These are phyloP conservation scores for Papilio aristodemus DNA, from an alignment of 1,140 invertebrate species.

Conservation along the genomic window DNA sequence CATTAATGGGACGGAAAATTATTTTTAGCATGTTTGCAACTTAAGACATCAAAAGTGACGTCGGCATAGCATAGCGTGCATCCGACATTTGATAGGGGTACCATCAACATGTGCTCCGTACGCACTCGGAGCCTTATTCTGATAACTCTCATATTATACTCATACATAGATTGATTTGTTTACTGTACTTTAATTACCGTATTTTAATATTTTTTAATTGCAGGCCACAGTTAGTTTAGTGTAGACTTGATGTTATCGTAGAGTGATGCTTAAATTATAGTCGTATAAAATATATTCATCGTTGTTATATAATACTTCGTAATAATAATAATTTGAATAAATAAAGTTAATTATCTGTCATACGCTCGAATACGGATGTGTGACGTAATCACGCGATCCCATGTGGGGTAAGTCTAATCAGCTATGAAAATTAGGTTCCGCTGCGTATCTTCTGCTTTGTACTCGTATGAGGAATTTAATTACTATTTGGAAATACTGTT, in stretches of 20 bases:
- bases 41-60: constrained; percentile 59
- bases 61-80: constrained; percentile 63
- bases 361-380: constrained; percentile 52
- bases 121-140: constrained; percentile 37
- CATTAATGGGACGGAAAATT: neutral
- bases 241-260: too few relatives aligned
- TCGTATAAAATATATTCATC: constrained; percentile 4
- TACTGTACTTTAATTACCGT: neutral
- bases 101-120: constrained; percentile 38
- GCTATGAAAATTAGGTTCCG: constrained; percentile 80
- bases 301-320: neutral
- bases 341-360: constrained; percentile 28
- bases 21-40: constrained; percentile 40
- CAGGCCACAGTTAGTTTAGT: too few relatives aligned
- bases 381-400: constrained; percentile 68
- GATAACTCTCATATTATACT: neutral
- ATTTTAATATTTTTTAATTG: too few relatives aligned
- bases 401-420: constrained; percentile 77
- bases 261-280: neutral
- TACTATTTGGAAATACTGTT: constrained; percentile 75
- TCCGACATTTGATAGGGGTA: constrained; percentile 74
- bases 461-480: constrained; percentile 74
- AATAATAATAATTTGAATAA: constrained; percentile 26
- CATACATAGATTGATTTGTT: neutral
- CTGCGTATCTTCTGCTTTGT: constrained; percentile 74